Conservation (phyloP, 2,113 vertebrate genomes). For the Varanus komodoensis region DNA sequence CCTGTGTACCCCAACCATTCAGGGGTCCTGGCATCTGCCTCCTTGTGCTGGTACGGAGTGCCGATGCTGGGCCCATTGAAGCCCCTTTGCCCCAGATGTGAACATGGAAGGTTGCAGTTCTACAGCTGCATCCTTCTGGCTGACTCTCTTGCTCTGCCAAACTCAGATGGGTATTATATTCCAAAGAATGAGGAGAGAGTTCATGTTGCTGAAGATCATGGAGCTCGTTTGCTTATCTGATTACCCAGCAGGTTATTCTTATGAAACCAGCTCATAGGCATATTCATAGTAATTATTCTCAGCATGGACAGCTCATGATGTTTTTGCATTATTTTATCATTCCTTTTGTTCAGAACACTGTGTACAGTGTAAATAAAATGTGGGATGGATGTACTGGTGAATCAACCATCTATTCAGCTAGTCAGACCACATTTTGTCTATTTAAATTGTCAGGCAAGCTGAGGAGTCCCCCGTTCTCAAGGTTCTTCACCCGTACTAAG, state of each 20-base stretch:
- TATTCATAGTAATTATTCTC: not conserved
- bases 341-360: conserved; percentile 6
- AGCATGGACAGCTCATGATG: not conserved
- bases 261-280: not conserved
- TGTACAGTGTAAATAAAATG: not conserved
- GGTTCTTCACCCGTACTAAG: not conserved
- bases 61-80: too few species aligned
- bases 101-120: not conserved
- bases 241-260: not conserved
- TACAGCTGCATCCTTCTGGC: not conserved
- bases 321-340: not conserved
- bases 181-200: not conserved
- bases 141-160: not conserved
- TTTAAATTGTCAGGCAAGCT: not conserved
- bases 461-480: not conserved
- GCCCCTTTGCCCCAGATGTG: not conserved
- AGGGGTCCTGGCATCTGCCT: not conserved
- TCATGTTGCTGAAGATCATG: not conserved
- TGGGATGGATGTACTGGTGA: not conserved
- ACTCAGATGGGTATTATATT: not conserved
- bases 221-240: not conserved
- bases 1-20: too few species aligned
- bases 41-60: not conserved
- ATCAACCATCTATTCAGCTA: conserved; percentile 13
- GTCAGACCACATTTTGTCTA: not conserved